Conservation (phyloP, 1,140 invertebrate species). For the Drosophila busckii region DNA sequence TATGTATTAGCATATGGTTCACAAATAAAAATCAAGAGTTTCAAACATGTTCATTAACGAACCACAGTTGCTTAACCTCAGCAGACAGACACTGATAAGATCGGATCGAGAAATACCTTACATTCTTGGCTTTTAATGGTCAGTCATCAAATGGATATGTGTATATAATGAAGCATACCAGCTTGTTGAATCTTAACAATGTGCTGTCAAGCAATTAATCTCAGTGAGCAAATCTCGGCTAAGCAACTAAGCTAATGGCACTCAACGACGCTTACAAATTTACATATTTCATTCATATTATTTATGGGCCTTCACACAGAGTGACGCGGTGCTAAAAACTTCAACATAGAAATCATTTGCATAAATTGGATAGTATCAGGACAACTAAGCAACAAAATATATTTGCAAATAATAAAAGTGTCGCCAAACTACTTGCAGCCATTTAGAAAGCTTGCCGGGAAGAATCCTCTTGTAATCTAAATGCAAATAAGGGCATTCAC, state of each 20-base stretch:
- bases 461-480: slow-evolving; percentile 21
- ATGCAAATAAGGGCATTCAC: slow-evolving; percentile 62
- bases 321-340: slow-evolving; percentile 39
- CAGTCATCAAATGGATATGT: background rate
- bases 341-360: slow-evolving; percentile 54
- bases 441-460: slow-evolving; percentile 37
- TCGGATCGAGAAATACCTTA: slow-evolving; percentile 4
- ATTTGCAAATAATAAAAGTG: slow-evolving; percentile 34
- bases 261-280: slow-evolving; percentile 11
- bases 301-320: slow-evolving; percentile 51
- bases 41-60: no score
- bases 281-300: slow-evolving; percentile 41
- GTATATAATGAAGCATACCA: slow-evolving; percentile 49
- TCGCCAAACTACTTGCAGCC: slow-evolving; percentile 45
- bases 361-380: slow-evolving; percentile 64
- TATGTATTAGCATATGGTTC: no score
- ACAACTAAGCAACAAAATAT: slow-evolving; percentile 24
- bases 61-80: no score
- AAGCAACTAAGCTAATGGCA: slow-evolving; percentile 17
- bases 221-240: slow-evolving; percentile 46
- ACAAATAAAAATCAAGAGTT: no score
- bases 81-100: no score
- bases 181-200: slow-evolving; percentile 39
- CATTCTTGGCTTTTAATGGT: slow-evolving; percentile 9
- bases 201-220: slow-evolving; percentile 60